These are phyloP conservation scores for Pseudorhombus dupliciocellatus DNA, from an alignment of 2,113 vertebrate species.

Conservation along the genomic window DNA sequence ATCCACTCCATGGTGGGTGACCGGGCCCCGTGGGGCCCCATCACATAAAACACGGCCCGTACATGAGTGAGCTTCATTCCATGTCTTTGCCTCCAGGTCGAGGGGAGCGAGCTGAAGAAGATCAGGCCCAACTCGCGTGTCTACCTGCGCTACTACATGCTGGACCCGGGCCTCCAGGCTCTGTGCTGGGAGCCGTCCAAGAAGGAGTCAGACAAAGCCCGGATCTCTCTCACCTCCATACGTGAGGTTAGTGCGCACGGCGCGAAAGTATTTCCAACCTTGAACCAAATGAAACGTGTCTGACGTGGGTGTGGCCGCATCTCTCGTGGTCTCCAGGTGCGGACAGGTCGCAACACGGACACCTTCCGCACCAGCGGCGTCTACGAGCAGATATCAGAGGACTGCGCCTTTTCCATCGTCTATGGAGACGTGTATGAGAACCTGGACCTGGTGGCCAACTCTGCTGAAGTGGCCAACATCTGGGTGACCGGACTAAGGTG, in stretches of 20 bases:
- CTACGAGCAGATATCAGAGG: constrained; percentile 96
- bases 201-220: constrained; percentile 95
- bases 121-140: constrained; percentile 91
- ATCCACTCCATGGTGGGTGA: constrained; percentile 89
- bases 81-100: constrained; percentile 66
- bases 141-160: constrained; percentile 90
- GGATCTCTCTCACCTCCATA: constrained; percentile 88
- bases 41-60: constrained; percentile 18
- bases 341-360: constrained; percentile 94
- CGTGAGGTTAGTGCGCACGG: constrained; percentile 90
- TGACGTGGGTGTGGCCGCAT: not conserved
- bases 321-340: constrained; percentile 60
- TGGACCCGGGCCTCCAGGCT: constrained; percentile 92
- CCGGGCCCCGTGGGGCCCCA: constrained; percentile 7
- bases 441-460: constrained; percentile 92
- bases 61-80: not conserved
- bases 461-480: constrained; percentile 92
- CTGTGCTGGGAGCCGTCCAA: constrained; percentile 95
- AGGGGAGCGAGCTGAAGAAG: constrained; percentile 93
- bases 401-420: constrained; percentile 93
- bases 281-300: not conserved
- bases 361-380: constrained; percentile 94
- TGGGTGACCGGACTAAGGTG: constrained; percentile 96
- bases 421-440: constrained; percentile 93
- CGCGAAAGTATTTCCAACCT: constrained; percentile 16